phyloP scores from a whole-genome alignment of 2,113 vertebrate genomes.

The Myrmecophaga tridactyla region DNA sequence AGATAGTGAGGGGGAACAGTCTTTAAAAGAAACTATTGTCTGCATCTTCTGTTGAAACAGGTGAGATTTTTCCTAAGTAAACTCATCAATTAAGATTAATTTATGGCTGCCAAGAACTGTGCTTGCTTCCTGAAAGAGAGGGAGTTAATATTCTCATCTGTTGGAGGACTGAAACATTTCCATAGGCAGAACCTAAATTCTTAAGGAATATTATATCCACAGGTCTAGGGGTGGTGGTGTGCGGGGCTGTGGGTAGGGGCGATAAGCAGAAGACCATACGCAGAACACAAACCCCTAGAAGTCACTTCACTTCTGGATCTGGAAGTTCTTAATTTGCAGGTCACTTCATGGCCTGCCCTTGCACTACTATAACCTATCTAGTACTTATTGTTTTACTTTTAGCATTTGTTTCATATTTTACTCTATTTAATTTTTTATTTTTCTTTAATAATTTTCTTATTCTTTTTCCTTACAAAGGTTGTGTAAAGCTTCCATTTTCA shows the following conservation, averaged over 20 bases:
- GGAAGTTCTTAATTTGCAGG: background rate
- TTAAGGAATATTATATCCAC: constrained; percentile 37
- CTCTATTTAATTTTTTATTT: background rate
- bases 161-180: background rate
- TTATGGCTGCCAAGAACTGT: background rate
- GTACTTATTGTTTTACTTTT: background rate
- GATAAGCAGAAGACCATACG: background rate
- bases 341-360: background rate
- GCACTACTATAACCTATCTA: background rate
- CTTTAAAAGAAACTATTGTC: constrained; percentile 18
- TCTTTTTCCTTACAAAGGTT: background rate
- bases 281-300: background rate
- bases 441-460: background rate
- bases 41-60: background rate
- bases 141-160: background rate
- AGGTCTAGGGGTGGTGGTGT: too few relatives aligned
- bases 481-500: background rate
- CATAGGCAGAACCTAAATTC: background rate
- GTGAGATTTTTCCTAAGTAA: background rate
- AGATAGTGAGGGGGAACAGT: background rate
- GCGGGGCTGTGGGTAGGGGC: too few relatives aligned
- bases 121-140: constrained; percentile 41
- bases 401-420: background rate
- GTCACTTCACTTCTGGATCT: constrained; percentile 4
- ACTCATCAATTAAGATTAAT: background rate